Evolutionary conservation across 2,888 invertebrate species (phyloP), one percentile per base, ranked within the genome.

Genomic region (Marronus borbonicus): DNA sequence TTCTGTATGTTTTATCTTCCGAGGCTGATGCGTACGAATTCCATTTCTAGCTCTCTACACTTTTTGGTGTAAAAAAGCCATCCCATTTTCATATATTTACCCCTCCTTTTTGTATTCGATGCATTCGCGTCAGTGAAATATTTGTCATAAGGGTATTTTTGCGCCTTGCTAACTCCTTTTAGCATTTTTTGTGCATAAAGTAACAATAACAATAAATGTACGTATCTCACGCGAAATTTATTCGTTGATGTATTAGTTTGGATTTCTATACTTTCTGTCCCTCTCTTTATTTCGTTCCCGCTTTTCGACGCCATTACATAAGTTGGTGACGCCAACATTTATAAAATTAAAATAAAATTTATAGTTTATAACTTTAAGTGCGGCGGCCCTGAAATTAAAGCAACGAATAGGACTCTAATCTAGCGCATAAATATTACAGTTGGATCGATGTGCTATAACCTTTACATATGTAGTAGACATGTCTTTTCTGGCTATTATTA

Each of bases 1-100:
- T 87, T 87, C 85, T 85, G 86, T 85, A 86, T 86, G 87, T 86
- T 88, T 88, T 87, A 87, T 88, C 87, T 86, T 84, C 84, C 72
- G 36, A 82, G 80, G 84, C 84, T 85, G 85, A 86, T 87, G 87
- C 86, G 87, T 87, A 85, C 39, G 62, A 84, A 87, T 87, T 85
- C 86, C 85, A 86, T 86, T 86, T 84, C 85, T 84, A 83, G 84
- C 70, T 62, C 83, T 84, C 84, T 84, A 85, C 84, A 85, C 85
- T 86, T 85, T 86, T 85, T 84, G 85, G 85, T 66, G 75, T 85
- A 86, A 87, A 87, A 86, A 86, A 86, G 84, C 86, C 85, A 86
- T 87, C 85, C 86, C 85, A 86, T 87, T 88, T 87, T 88, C 87
- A 87, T 87, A 87, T 87, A 87, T 87, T 86, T 72, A 36, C 58